Percentiles rank a stretch among this genome's conserved stretches.
phyloP scores from a whole-genome alignment of 2,888 invertebrate genomes.

The Artemia sp. region DNA sequence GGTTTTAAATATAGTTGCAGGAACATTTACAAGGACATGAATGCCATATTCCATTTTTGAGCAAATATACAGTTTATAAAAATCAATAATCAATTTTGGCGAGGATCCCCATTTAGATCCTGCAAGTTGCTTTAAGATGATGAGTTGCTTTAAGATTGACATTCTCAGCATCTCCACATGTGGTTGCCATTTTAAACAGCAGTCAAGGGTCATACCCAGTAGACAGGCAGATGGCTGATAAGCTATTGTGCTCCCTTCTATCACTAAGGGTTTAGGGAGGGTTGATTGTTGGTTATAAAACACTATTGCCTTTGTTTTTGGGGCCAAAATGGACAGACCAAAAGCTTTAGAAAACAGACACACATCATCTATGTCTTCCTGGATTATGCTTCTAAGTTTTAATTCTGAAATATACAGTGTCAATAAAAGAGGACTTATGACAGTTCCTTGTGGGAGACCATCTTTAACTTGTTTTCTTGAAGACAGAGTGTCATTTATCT shows the following conservation, averaged over 20 bases:
- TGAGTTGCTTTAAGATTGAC: not conserved
- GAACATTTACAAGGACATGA: not conserved
- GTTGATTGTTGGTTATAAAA: not conserved
- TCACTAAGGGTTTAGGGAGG: not conserved
- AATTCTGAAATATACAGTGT: not conserved
- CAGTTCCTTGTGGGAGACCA: not conserved
- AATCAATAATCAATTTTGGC: too few relatives aligned
- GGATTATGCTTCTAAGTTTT: not conserved
- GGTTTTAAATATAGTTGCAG: not conserved
- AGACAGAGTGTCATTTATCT: not conserved
- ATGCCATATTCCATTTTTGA: not conserved
- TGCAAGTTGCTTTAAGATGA: not conserved
- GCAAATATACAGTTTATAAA: too few relatives aligned
- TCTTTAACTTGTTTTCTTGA: not conserved
- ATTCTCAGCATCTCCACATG: not conserved
- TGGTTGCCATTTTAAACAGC: not conserved
- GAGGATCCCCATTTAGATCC: too few relatives aligned
- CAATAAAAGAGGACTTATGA: not conserved
- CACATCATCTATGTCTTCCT: not conserved
- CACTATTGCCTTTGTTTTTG: not conserved
- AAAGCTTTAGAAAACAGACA: conserved; percentile 9
- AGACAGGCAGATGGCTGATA: not conserved
- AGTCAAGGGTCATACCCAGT: not conserved
- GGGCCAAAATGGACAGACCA: not conserved
- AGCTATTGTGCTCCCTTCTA: not conserved